A percentile compares a stretch with the other conserved stretches of the same genome.
Evolutionary conservation across 2,888 invertebrate species (phyloP).

Genomic region (Terebella lapidaria): DNA sequence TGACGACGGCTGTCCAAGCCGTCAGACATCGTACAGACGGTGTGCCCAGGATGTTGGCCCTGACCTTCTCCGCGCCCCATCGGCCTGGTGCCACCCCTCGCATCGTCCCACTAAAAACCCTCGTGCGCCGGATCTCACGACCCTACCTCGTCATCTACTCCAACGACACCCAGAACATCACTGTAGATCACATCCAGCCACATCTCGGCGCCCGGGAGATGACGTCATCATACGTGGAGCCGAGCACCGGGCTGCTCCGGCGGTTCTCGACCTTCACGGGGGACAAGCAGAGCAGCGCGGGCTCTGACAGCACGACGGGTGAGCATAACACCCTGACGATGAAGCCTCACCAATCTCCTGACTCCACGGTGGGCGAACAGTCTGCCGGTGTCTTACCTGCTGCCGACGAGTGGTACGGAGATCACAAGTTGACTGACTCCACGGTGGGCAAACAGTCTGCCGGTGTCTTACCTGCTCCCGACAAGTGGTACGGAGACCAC

Average conservation of each 20-base stretch:
- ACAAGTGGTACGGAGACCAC: neutral
- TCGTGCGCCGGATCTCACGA: slow-evolving; percentile 38
- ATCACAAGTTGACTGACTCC: neutral
- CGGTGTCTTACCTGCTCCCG: neutral
- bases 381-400: neutral
- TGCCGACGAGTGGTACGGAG: neutral
- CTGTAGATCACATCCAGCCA: slow-evolving; percentile 29
- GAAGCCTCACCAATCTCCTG: neutral
- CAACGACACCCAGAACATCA: slow-evolving; percentile 44
- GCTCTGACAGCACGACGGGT: neutral
- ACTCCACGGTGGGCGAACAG: neutral
- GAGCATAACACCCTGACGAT: neutral
- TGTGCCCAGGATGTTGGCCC: slow-evolving; percentile 36
- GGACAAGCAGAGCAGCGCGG: neutral
- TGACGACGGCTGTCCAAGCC: slow-evolving; percentile 25
- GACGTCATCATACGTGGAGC: slow-evolving; percentile 1
- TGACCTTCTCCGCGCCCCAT: slow-evolving; percentile 29
- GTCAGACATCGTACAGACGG: slow-evolving; percentile 32
- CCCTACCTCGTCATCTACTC: slow-evolving; percentile 52
- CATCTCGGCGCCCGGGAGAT: slow-evolving; percentile 13
- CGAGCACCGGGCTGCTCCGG: slow-evolving; percentile 4
- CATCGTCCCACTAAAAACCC: slow-evolving; percentile 33
- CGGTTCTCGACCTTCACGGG: neutral
- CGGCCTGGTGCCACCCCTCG: slow-evolving; percentile 28
- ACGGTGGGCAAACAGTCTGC: neutral